Conservation (phyloP, 2,888 invertebrate species). For the Sinhomidia bicolor region DNA sequence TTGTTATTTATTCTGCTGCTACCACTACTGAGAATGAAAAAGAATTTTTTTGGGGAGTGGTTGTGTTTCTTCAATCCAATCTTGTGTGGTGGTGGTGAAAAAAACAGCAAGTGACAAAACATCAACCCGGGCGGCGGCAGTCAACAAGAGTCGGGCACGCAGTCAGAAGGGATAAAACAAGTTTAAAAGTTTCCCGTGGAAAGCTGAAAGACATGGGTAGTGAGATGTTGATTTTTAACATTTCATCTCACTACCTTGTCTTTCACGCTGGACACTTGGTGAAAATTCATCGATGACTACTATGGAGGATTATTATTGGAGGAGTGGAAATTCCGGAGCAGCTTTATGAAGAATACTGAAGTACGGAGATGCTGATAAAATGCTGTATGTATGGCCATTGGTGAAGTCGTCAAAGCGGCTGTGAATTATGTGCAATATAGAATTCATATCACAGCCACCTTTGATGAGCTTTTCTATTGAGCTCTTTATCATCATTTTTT, state of each 20-base stretch:
- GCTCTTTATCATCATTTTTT: conserved; percentile 38
- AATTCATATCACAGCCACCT: conserved; percentile 97
- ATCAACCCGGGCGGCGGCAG: not conserved
- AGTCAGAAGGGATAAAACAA: not conserved
- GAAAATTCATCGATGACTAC: conserved; percentile 36
- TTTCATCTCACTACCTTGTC: conserved; percentile 98
- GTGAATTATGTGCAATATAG: conserved; percentile 87
- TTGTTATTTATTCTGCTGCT: conserved; percentile 61
- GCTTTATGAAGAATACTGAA: not conserved
- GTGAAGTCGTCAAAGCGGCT: conserved; percentile 89
- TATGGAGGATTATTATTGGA: not conserved
- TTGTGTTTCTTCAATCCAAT: too few species aligned
- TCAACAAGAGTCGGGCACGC: not conserved
- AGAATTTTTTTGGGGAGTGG: conserved; percentile 23
- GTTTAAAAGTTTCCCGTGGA: conserved; percentile 82
- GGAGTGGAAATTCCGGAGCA: conserved; percentile 18
- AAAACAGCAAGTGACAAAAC: not conserved
- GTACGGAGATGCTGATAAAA: not conserved
- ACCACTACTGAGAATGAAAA: not conserved
- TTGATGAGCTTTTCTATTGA: conserved; percentile 91
- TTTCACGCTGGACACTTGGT: conserved; percentile 88
- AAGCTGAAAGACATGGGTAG: conserved; percentile 99
- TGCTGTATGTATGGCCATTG: conserved; percentile 39
- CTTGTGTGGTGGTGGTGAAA: too few species aligned
- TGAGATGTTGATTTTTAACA: conserved; percentile 90